phyloP scores from a whole-genome alignment of 2,888 invertebrate genomes.

The Hofmannophila pseudospretella region DNA sequence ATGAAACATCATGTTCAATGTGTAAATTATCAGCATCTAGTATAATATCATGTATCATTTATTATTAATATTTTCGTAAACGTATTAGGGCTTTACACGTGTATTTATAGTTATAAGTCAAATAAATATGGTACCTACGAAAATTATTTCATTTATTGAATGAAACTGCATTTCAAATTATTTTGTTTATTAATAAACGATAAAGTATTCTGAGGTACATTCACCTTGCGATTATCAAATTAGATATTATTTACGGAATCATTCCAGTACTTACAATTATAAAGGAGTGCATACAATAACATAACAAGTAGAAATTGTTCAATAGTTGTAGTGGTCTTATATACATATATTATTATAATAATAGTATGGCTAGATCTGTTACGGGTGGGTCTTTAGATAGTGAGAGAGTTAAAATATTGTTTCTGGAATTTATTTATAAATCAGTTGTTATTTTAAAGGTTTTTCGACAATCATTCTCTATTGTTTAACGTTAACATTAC shows the following conservation, averaged over 20 bases:
- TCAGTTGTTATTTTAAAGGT: too few relatives aligned
- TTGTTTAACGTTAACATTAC: too few relatives aligned
- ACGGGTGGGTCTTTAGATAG: too few relatives aligned
- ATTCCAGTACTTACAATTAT: background rate
- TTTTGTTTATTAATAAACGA: conserved; percentile 9
- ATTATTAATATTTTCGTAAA: conserved; percentile 29
- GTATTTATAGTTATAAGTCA: conserved; percentile 64
- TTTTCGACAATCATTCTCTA: too few relatives aligned
- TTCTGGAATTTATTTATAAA: too few relatives aligned
- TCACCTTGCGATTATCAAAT: background rate
- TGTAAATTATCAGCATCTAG: conserved; percentile 23
- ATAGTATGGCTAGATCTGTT: too few relatives aligned
- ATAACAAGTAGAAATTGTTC: too few relatives aligned
- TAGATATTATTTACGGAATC: background rate
- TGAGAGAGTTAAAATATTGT: too few relatives aligned
- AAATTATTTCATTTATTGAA: conserved; percentile 15
- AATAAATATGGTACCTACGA: conserved; percentile 57
- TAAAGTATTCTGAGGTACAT: conserved; percentile 6
- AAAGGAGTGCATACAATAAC: background rate
- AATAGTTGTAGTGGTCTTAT: too few relatives aligned
- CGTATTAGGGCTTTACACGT: conserved; percentile 49
- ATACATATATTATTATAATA: too few relatives aligned
- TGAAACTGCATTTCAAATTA: conserved; percentile 2
- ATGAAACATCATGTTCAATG: conserved; percentile 11
- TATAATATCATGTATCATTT: conserved; percentile 19